Evolutionary conservation across 1,140 invertebrate genomes (phyloP).

Genomic region (Steinernema khuongi): DNA sequence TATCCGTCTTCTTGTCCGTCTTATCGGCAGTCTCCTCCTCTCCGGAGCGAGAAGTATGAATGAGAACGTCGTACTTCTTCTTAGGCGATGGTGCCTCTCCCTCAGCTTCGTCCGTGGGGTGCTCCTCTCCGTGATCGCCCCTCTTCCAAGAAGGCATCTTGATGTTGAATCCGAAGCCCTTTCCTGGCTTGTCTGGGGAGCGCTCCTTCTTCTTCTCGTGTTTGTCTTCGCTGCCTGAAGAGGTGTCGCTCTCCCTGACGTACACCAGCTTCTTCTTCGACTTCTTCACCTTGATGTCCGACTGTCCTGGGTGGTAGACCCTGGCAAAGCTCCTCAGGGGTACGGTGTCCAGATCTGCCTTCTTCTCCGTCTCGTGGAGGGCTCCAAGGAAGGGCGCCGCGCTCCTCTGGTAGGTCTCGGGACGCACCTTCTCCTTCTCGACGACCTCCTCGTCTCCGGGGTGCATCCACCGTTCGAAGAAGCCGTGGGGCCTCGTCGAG

Average conservation of each 20-base stretch:
- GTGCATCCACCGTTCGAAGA: slow-evolving; percentile 43
- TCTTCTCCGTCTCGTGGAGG: not conserved
- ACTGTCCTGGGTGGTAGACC: slow-evolving; percentile 9
- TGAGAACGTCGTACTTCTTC: slow-evolving; percentile 1
- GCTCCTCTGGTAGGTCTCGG: slow-evolving; percentile 19
- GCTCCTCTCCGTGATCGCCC: not conserved
- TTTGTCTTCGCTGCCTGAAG: not conserved
- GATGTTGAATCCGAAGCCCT: not conserved
- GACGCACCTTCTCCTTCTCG: slow-evolving; percentile 33
- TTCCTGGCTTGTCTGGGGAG: slow-evolving; percentile 3
- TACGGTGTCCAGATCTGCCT: not conserved
- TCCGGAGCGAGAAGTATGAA: not conserved
- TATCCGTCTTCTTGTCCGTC: too few relatives aligned
- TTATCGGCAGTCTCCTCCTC: too few relatives aligned
- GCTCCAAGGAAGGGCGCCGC: not conserved
- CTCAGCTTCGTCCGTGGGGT: not conserved
- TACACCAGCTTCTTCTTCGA: not conserved
- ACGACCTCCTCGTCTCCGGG: slow-evolving; percentile 40
- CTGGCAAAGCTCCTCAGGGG: not conserved
- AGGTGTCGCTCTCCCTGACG: not conserved
- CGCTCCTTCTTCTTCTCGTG: not conserved
- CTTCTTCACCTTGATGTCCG: slow-evolving; percentile 7
- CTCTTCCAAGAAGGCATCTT: not conserved
- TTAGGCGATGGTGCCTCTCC: not conserved
- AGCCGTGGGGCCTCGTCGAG: slow-evolving; percentile 43